Evolutionary conservation across 2,888 invertebrate genomes (phyloP), one percentile per base, ranked within the genome.

Genomic region (Mylabris sibirica): DNA sequence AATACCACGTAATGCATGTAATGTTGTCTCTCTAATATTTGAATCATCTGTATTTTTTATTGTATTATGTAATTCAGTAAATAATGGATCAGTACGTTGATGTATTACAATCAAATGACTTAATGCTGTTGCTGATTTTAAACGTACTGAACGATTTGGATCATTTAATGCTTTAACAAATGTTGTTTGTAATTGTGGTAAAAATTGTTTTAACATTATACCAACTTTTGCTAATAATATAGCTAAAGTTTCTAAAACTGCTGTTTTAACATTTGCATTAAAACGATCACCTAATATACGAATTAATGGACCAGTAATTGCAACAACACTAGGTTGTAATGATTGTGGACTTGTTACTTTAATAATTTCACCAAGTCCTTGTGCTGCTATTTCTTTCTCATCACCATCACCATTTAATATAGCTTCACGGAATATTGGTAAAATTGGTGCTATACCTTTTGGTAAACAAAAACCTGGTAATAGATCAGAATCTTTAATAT

Each of bases 121-220:
- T 26, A 99, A 88, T 64, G 98, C 98, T 63, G 88, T 88, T 0
- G 95, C 97, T 9, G 98, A 96, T 86, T 94, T 94, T 76, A 98
- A 88, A 70, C 98, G 89, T 20, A 98, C 98, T 73, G 90, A 88
- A 67, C 97, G 89, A 84, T 93, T 93, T 30, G 93, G 90, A 85
- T 99, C 99, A 83, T 94, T 93, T 66, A 99, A 87, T 3, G 98
- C 95, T 86, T 98, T 98, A 64, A 98, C 89, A 87, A 99, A 99
- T 20, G 99, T 99, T 1, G 98, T 98, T 88, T 99, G 99, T 49
- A 99, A 89, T 86, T 99, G 99, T 1, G 99, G 99, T 79, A 99
- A 88, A 87, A 99, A 99, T 84, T 99, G 98, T 85, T 98, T 98
- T 84, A 99, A 86, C 92, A 97, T 93, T 44, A 93, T 90, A 59